Conservation (phyloP, 2,797 vertebrate species). For the Pipistrellus pygmaeus region DNA sequence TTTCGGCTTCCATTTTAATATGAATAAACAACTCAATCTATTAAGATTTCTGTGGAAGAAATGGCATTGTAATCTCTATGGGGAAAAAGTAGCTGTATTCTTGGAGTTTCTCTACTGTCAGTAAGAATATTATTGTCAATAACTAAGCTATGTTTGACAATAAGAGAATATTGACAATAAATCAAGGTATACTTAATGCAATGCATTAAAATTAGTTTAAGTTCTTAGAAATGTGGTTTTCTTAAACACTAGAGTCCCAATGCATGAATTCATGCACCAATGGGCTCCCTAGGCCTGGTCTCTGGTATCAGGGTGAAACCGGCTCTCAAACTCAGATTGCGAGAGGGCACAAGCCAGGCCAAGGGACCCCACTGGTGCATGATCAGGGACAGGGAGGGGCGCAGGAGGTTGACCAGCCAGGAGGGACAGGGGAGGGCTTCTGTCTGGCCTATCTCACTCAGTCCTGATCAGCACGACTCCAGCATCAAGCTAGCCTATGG, state of each 20-base stretch:
- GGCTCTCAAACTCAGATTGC: too few relatives aligned
- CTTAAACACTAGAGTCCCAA: background rate
- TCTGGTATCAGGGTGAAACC: too few relatives aligned
- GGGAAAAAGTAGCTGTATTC: background rate
- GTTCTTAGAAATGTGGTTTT: background rate
- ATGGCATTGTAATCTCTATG: background rate
- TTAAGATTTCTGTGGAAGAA: background rate
- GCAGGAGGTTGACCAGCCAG: too few relatives aligned
- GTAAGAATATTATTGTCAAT: background rate
- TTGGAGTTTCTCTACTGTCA: background rate
- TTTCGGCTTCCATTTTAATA: background rate
- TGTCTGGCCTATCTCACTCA: too few relatives aligned
- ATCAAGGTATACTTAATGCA: background rate
- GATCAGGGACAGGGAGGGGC: too few relatives aligned
- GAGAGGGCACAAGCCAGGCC: too few relatives aligned
- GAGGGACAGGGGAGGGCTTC: too few relatives aligned
- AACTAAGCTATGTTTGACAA: constrained; percentile 24
- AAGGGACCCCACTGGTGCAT: too few relatives aligned
- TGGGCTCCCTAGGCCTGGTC: too few relatives aligned
- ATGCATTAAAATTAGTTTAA: background rate
- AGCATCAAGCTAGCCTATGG: too few relatives aligned
- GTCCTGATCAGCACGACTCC: too few relatives aligned
- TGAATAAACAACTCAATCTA: background rate
- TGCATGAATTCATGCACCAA: too few relatives aligned
- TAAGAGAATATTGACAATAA: constrained; percentile 61